Base-by-base conservation (phyloP, 2,888 invertebrate species). In the Eupeodes latifasciatus region DNA sequence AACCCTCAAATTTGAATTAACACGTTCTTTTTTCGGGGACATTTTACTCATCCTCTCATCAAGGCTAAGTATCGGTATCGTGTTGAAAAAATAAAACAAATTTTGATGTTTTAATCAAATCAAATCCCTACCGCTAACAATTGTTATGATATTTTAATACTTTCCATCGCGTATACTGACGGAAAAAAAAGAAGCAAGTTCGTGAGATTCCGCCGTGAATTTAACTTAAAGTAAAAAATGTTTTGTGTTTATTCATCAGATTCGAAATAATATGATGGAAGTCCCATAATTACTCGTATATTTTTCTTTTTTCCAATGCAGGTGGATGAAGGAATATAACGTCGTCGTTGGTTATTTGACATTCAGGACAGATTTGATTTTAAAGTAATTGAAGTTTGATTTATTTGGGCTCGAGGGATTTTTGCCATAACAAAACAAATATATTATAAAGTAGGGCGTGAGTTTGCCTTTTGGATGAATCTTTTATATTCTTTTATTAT, bases 361-460 rank as follows among this genome's bases (percentile, higher is more conserved):
- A 81, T 85, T 81, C 66, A 19, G 16, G 61, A 81, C 76, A 64
- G 64, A 81, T 76, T n/a, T 66, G 77, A 81, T 64, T 71, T 66
- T 51, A 64, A 77, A 81, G 55, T 78, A 67, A 77, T 81, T 81
- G 72, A 81, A 74, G 76, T 85, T 72, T 72, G 81, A 81, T 85
- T 85, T 77, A 59, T 53, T 81, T 66, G 4, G 59, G 62, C 75
- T 64, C 57, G 57, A 44, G 47, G 34, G 47, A 49, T 1, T 0
- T 11, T 2, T 11, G 57, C 10, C 5, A 27, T 11, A 27, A 9
- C 51, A 10, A 10, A 16, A 53, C 3, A 51, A 40, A 40, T 7
- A 40, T 7, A 40, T 40, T 67, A 10, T 49, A 34, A n/a, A 36
- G n/a, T 27, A 51, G 34, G 14, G 55, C 16, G 12, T 55, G 69